These are phyloP conservation scores for Trichechus manatus DNA, from an alignment of 2,113 vertebrate genomes.

Conservation along the genomic window DNA sequence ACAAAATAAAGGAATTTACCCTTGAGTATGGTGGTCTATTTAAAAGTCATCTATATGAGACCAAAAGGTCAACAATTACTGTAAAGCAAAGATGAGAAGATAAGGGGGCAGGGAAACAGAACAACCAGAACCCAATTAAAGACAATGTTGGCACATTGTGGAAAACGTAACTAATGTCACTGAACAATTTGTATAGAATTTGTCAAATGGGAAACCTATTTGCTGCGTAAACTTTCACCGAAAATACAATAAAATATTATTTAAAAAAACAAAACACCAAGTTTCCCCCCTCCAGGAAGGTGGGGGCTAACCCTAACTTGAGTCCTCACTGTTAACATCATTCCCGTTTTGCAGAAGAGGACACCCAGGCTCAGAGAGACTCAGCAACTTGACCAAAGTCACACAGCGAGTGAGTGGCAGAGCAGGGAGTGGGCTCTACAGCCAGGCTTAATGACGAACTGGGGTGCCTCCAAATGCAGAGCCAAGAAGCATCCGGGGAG, in stretches of 20 bases:
- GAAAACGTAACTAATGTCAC: neutral
- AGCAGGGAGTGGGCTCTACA: neutral
- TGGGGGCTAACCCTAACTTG: neutral
- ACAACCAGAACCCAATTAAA: neutral
- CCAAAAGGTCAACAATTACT: neutral
- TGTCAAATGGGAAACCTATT: neutral
- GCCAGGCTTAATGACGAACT: accelerated
- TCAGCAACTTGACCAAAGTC: neutral
- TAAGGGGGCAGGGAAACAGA: neutral
- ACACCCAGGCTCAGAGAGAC: neutral
- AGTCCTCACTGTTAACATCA: neutral
- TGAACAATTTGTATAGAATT: neutral
- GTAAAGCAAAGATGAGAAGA: neutral
- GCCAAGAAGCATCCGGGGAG: neutral
- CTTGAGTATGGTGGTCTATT: neutral
- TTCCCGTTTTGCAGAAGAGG: neutral
- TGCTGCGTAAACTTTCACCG: neutral
- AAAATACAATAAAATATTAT: neutral
- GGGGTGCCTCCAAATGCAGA: neutral
- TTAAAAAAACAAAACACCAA: neutral
- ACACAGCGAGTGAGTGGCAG: neutral
- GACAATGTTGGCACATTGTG: neutral
- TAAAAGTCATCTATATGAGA: neutral
- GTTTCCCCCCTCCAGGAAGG: neutral
- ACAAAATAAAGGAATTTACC: neutral